These are phyloP conservation scores for Episyrphus balteatus DNA, from an alignment of 1,140 invertebrate species.

Conservation along the genomic window DNA sequence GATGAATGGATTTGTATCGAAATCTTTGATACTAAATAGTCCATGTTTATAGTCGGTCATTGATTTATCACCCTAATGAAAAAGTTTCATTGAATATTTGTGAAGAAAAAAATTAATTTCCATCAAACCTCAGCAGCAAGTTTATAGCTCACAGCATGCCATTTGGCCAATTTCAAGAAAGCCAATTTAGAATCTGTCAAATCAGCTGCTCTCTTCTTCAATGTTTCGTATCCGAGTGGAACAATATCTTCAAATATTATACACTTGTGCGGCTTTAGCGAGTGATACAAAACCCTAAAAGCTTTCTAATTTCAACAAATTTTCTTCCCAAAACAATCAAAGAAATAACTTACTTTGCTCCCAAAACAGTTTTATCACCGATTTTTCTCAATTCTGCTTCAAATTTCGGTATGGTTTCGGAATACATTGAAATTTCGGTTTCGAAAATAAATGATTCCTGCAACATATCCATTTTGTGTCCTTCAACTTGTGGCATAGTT, in stretches of 20 bases:
- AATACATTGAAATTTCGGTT: conserved; percentile 5
- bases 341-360: conserved; percentile 5
- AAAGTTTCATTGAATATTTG: too few species aligned
- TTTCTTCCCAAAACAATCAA: too few species aligned
- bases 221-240: background rate
- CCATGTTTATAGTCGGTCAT: too few species aligned
- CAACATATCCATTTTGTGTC: conserved; percentile 3
- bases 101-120: too few species aligned
- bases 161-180: conserved; percentile 4
- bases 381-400: background rate
- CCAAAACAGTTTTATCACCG: conserved; percentile 3
- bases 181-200: background rate
- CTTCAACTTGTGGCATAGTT: conserved; percentile 1
- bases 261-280: background rate
- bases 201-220: background rate
- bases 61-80: too few species aligned
- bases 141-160: conserved; percentile 6
- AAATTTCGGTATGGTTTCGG: conserved; percentile 4
- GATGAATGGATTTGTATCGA: conserved; percentile 3
- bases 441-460: conserved; percentile 1
- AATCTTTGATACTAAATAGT: too few species aligned
- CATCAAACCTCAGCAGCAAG: conserved; percentile 1
- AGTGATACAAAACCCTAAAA: background rate
- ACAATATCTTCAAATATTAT: conserved; percentile 5
- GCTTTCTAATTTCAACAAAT: background rate